These are phyloP conservation scores for Agrotis exclamationis DNA, from an alignment of 2,888 invertebrate genomes.

Conservation along the genomic window DNA sequence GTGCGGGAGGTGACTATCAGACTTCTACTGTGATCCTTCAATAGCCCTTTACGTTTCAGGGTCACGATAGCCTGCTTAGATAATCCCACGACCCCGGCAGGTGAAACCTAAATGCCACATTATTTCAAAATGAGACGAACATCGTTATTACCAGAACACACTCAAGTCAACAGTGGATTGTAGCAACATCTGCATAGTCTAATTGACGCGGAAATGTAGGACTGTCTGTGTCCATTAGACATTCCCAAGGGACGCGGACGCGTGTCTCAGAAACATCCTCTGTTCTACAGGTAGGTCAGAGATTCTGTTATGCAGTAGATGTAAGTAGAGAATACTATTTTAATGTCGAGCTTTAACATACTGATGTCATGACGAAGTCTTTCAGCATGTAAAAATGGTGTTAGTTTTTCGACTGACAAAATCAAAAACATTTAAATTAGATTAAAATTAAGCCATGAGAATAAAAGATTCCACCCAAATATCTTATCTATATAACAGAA, in stretches of 20 bases:
- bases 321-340: not conserved
- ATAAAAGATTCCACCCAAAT: not conserved
- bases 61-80: no score
- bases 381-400: not conserved
- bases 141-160: no score
- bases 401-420: not conserved
- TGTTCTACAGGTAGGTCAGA: not conserved
- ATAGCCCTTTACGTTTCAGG: no score
- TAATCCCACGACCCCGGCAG: no score
- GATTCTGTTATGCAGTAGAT: not conserved
- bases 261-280: not conserved
- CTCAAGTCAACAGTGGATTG: not conserved
- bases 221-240: not conserved
- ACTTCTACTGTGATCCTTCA: no score
- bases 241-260: slow-evolving; percentile 3
- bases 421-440: no score
- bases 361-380: not conserved
- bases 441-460: no score
- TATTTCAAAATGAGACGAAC: not conserved
- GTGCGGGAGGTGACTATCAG: no score
- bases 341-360: not conserved
- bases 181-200: not conserved
- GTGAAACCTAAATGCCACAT: no score
- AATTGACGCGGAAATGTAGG: not conserved
- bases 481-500: not conserved